Base-by-base conservation (phyloP, 2,113 vertebrate species). In the Tympanuchus pallidicinctus region DNA sequence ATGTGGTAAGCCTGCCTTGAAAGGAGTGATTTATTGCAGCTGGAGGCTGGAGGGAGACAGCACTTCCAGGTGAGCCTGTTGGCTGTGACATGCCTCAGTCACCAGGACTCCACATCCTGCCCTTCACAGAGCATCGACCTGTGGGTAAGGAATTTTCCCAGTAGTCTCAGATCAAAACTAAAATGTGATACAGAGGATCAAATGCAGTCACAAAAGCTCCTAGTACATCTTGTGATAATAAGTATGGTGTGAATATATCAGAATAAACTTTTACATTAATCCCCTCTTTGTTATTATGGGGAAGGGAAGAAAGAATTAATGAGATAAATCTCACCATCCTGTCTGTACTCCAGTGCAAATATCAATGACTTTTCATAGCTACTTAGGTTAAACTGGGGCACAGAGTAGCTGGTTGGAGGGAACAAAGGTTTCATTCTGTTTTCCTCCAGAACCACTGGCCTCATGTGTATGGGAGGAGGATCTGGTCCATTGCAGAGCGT, bases 401-500 rank as follows among this genome's bases (percentile, higher is more conserved):
- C 17, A 5, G 27, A 64, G 38, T 40, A 25, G 61, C 40, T 52
- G 48, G 5, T 25, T 1, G 1, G 13, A 18, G 22, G 17, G 1
- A 56, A 11, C 38, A 42, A 45, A 85, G 15, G 1, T 59, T 40
- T 71, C 36, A 18, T 64, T 40, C 36, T 64, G 25, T 27, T 36
- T 40, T 64, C 25, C 25, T 40, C 36, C 36, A 64, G 61, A 64
- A 40, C 10, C 70, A 72, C 14, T 22, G 43, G 28, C 8, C 6
- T 2, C 2, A 3, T 0, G 0, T 6, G 34, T 10, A 3, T 8
- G 20, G 27, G 4, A 71, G 71, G 7, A 30, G 36, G 18, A 6
- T 71, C 30, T n/a, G 45, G 24, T 48, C 78, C 2, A 0, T 6
- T 24, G 32, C 36, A 36, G 43, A 22, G 11, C 54, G 22, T 40